Conservation (phyloP, 2,113 vertebrate species). For the Pseudopipra pipra region DNA sequence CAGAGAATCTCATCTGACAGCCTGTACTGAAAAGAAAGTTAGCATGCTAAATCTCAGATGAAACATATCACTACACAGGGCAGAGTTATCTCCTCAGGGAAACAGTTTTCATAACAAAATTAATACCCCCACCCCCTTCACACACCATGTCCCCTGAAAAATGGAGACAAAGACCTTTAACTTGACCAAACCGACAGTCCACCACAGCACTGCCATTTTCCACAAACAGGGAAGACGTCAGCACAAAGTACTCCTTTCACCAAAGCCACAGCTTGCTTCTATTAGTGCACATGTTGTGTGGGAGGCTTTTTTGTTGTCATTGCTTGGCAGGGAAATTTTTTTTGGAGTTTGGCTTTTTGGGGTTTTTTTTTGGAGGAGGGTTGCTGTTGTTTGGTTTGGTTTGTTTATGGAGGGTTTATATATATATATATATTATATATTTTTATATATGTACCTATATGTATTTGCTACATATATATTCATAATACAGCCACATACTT, state of each 20-base stretch:
- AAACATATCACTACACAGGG: background rate
- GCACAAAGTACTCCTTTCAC: background rate
- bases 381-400: background rate
- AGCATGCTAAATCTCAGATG: background rate
- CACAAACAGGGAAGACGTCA: background rate
- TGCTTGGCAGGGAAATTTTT: background rate
- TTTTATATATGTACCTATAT: background rate
- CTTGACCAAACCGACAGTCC: background rate
- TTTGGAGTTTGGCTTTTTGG: background rate
- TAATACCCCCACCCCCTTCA: background rate
- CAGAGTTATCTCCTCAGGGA: background rate
- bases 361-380: background rate
- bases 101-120: background rate
- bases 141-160: background rate
- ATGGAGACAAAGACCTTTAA: background rate
- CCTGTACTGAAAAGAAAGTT: background rate
- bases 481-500: background rate
- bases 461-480: background rate
- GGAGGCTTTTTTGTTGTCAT: background rate
- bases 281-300: background rate
- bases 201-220: background rate
- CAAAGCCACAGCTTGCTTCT: background rate
- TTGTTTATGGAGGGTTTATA: background rate
- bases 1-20: background rate
- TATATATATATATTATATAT: background rate